Evolutionary conservation across 2,797 vertebrate species (phyloP), one percentile per base, ranked within the genome.

Genomic region (Gallinago nigripennis): DNA sequence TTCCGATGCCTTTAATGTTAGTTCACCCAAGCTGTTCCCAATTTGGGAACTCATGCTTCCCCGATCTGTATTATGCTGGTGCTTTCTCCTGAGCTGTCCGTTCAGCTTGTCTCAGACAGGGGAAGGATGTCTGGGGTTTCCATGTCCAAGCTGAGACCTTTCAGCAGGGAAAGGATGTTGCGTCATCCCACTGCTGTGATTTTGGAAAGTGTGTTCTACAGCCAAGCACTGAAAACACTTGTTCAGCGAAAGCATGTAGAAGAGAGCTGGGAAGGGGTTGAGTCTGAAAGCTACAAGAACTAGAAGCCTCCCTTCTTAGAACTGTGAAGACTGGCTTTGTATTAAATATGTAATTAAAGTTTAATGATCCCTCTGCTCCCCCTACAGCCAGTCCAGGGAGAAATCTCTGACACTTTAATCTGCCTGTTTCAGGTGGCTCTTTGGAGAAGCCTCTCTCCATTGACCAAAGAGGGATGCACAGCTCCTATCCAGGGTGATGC

Each of bases 51-150:
- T 60, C 50, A 4, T 5, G 14, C 13, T 76, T 68, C 69, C 37
- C 43, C 81, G 69, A 63, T 50, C 24, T 1, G 1, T 24, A 28
- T 7, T 19, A 3, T 21, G 39, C 31, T 1, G 0, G 15, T 16
- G 19, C 16, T 16, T 41, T 53, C 48, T 79, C 28, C 64, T 48
- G 64, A 83, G 51, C 35, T 35, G 20, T 46, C 11, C 0, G 0
- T 66, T 70, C 0, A 2, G 4, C 9, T 87, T 37, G 21, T 33
- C 69, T 83, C 19, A 61, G 28, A 8, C 12, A 50, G 37, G 20
- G 37, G 31, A 76, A 24, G 37, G 4, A 41, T 39, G 20, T 19
- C 6, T 43, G 43, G 45, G 31, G 11, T 68, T 87, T 76, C 48
- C 48, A 33, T 0, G 2, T 51, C 69, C 27, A 63, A 33, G n/a